Evolutionary conservation across 2,113 vertebrate species (phyloP).

Genomic region (Tachuris rubrigastra): DNA sequence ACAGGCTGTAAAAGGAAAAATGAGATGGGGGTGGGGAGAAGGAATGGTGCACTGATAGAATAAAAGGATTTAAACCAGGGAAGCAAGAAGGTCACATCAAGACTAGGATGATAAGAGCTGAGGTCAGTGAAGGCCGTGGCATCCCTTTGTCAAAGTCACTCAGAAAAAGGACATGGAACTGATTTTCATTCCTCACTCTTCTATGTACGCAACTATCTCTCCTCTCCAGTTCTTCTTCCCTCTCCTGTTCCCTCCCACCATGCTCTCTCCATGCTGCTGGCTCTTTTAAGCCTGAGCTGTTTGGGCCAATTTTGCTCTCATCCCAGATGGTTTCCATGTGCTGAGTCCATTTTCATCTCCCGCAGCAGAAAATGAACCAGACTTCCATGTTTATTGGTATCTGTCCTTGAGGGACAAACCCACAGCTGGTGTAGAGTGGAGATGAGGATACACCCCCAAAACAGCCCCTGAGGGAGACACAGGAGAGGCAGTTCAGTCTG

Average conservation of each 20-base stretch:
- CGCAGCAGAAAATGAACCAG: background rate
- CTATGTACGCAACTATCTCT: background rate
- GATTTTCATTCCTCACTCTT: background rate
- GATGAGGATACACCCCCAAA: background rate
- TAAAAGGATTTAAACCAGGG: constrained; percentile 28
- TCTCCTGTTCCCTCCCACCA: background rate
- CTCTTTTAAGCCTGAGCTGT: background rate
- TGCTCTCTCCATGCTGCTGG: background rate
- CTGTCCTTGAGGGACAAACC: background rate
- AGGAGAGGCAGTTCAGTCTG: background rate
- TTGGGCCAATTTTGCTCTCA: background rate
- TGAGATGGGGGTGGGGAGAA: background rate
- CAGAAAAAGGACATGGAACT: constrained; percentile 29
- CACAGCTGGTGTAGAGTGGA: background rate
- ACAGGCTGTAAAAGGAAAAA: constrained; percentile 56
- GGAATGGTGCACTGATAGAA: constrained; percentile 24
- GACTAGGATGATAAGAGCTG: constrained; percentile 6
- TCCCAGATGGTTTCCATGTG: background rate
- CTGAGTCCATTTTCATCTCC: background rate
- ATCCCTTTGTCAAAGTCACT: background rate
- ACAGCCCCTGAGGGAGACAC: fast-evolving
- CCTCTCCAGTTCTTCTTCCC: background rate
- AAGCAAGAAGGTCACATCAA: constrained; percentile 48
- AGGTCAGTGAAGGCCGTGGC: constrained; percentile 1
- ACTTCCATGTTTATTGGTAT: background rate